phyloP scores from a whole-genome alignment of 2,888 invertebrate species.

The Phortica magna region DNA sequence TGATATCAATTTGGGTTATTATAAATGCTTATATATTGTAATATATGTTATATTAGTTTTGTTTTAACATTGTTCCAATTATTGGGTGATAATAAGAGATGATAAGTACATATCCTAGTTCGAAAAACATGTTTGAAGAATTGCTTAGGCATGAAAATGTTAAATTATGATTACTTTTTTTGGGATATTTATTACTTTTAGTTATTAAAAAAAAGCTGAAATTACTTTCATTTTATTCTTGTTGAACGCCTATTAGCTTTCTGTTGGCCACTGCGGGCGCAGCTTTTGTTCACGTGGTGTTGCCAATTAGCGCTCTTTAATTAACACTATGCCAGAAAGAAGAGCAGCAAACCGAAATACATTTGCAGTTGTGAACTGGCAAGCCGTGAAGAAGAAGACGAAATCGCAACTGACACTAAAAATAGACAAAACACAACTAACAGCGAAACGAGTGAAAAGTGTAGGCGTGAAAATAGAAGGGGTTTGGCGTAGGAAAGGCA shows the following conservation, averaged over 20 bases:
- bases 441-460: background rate
- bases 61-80: no score
- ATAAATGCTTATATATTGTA: no score
- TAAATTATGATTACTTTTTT: background rate
- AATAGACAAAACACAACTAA: background rate
- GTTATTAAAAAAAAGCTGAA: background rate
- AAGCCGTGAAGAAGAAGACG: background rate
- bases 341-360: background rate
- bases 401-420: background rate
- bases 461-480: background rate
- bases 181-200: background rate
- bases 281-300: conserved; percentile 5
- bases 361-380: background rate
- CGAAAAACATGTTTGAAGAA: no score
- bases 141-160: background rate
- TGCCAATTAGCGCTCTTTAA: conserved; percentile 28
- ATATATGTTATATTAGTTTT: no score
- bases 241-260: background rate
- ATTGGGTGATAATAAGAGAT: no score
- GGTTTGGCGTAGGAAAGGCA: background rate
- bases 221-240: background rate
- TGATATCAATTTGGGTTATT: no score
- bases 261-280: background rate
- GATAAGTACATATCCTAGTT: no score
- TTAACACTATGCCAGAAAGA: conserved; percentile 6